Base-by-base conservation (phyloP, 2,888 invertebrate genomes). In the Leucozona laternaria region DNA sequence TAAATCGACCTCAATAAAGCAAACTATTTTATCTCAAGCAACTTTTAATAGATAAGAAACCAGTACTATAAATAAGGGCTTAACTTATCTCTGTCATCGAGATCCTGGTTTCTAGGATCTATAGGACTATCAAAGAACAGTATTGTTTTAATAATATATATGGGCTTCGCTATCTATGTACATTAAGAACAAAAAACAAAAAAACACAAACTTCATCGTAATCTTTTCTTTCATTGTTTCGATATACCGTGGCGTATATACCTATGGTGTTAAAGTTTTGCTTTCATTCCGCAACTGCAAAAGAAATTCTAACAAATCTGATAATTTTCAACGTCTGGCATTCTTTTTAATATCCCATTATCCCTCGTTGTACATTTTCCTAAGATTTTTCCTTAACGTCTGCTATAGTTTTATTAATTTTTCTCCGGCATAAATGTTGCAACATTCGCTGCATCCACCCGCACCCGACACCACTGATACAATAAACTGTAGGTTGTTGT, bases 261-360 rank as follows among this genome's bases (percentile, higher is more conserved):
- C 8, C 53, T 17, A 55, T 20, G 11, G 28, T 48, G 64, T 66
- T 28, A 43, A 31, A 28, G 15, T 43, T 17, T 15, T 66, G 31
- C 37, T 22, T 37, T 25, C 22, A 45, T 50, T 34, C 50, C 22
- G 50, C 50, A 50, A 34, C 20, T 34, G 17, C 20, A 45, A 60
- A 53, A 53, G 53, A 73, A 55, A 43, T 77, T 77, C 71, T 68
- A 66, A 77, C 66, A 73, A 68, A 86, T 73, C 73, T 53, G 78
- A 82, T 82, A 78, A 86, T 78, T 82, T 79, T 31, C 73, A 86
- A 70, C 73, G 73, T 82, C 81, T 82, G 77, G 73, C 45, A 55
- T 70, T 78, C 83, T 53, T 70, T 70, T 76, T 87, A 87, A 87
- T 79, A 87, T 79, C 79, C 75, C 76, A 83, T 87, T 83, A 87